Evolutionary conservation across 2,888 invertebrate species (phyloP).

Genomic region (Diarsia dahlii): DNA sequence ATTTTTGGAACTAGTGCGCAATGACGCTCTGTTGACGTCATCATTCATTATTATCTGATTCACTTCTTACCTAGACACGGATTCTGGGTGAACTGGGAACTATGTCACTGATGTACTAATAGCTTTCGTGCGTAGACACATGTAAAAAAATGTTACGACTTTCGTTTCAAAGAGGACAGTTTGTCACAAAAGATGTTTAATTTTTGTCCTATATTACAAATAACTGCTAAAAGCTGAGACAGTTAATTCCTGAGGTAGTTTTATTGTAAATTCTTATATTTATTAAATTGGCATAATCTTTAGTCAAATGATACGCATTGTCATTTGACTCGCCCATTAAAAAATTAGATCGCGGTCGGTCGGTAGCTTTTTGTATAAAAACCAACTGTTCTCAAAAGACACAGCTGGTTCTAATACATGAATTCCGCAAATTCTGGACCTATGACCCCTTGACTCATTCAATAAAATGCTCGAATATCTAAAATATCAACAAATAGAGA

Average conservation of each 20-base stretch:
- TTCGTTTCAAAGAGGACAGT: not conserved
- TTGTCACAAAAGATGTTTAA: not conserved
- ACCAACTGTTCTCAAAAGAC: not conserved
- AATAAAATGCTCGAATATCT: slow-evolving; percentile 33
- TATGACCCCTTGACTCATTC: slow-evolving; percentile 31
- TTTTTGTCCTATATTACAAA: not conserved
- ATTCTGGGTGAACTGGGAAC: slow-evolving; percentile 45
- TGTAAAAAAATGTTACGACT: slow-evolving; percentile 16
- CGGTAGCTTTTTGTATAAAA: not conserved
- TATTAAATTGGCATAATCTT: not conserved
- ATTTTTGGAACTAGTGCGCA: slow-evolving; percentile 58
- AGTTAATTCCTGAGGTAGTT: not conserved
- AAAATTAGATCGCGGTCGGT: not conserved
- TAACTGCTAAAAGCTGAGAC: not conserved
- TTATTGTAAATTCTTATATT: not conserved
- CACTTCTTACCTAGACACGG: slow-evolving; percentile 59
- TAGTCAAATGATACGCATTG: not conserved
- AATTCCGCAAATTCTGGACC: slow-evolving; percentile 34
- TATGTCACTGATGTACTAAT: slow-evolving; percentile 59
- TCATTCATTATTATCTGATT: slow-evolving; percentile 65
- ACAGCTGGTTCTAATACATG: slow-evolving; percentile 17
- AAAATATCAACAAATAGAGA: not conserved
- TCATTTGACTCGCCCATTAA: not conserved
- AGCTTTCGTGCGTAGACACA: slow-evolving; percentile 51
- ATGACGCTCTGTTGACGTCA: slow-evolving; percentile 59